Evolutionary conservation across 2,797 vertebrate genomes (phyloP), one percentile per base, ranked within the genome.

Genomic region (Acrossocheilus wenchowensis): DNA sequence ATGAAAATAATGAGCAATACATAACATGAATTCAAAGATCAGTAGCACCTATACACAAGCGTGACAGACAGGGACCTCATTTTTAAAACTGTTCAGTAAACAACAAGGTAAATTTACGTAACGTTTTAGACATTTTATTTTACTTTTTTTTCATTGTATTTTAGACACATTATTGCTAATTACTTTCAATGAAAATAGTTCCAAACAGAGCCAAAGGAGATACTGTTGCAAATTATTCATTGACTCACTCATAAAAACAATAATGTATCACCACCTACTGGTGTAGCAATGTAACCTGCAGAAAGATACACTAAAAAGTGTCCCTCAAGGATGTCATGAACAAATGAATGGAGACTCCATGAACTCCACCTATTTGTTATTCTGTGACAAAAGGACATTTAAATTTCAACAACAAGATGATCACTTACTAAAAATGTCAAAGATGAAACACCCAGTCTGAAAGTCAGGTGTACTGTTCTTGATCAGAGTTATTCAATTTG

Each of bases 321-420:
- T 23, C 6, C 60, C 26, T 72, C 21, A 82, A 23, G 7, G 23
- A 23, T 39, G 72, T 39, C 12, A 74, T 14, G 1, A 72, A 83
- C 69, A 60, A 73, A 60, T 21, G 3, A 45, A 41, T 43, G n/a
- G 5, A n/a, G 2, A 19, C 30, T 30, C 30, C 30, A 21, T 54
- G 41, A 64, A 60, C 48, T 57, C 52, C 39, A 36, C 30, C 23
- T 78, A 19, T 10, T 72, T 41, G 26, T 82, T n/a, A 66, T 85
- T 54, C 26, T 48, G 19, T 69, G 23, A 64, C 52, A 21, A 62
- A 64, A 71, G 39, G 1, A 73, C 12, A 50, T 5, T 68, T 15
- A 71, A 43, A 78, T 30, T 87, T 62, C 19, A 62, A 60, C 9
- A 45, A 77, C 36, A 43, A 79, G 34, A 84, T 43, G 60, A 77